Evolutionary conservation across 2,113 vertebrate genomes (phyloP).

Genomic region (Hemibagrus wyckioides): DNA sequence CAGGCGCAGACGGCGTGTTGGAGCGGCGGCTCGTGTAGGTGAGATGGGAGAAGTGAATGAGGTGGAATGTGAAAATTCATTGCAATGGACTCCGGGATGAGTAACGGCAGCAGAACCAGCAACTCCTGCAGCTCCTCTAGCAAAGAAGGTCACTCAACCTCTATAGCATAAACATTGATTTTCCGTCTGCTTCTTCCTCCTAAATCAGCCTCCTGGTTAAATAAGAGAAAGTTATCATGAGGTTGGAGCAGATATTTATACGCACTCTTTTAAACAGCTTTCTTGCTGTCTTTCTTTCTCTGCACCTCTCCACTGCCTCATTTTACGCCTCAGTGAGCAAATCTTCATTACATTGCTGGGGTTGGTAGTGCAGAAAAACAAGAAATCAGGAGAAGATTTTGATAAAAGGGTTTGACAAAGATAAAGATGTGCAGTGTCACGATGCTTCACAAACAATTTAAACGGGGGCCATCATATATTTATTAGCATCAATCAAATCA

Average conservation of each 20-base stretch:
- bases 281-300: not conserved
- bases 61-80: slow-evolving; percentile 35
- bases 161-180: slow-evolving; percentile 30
- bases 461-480: not conserved
- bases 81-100: slow-evolving; percentile 23
- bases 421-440: not conserved
- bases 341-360: not conserved
- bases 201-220: slow-evolving; percentile 37
- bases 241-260: not conserved
- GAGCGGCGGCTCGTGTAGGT: slow-evolving; percentile 24
- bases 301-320: not conserved
- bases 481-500: not conserved
- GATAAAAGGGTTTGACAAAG: not conserved
- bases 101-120: slow-evolving; percentile 7
- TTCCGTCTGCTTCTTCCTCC: not conserved
- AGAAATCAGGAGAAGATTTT: not conserved
- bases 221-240: not conserved
- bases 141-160: slow-evolving; percentile 9
- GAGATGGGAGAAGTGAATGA: slow-evolving; percentile 12
- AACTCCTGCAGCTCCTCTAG: slow-evolving; percentile 15
- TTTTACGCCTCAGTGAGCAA: slow-evolving; percentile 1
- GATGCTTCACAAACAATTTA: not conserved
- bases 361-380: not conserved
- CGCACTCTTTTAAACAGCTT: not conserved
- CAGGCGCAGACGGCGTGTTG: not conserved